A percentile compares a stretch with the other conserved stretches of the same genome.
Evolutionary conservation across 2,113 vertebrate genomes (phyloP).

Genomic region (Tragelaphus scriptus): DNA sequence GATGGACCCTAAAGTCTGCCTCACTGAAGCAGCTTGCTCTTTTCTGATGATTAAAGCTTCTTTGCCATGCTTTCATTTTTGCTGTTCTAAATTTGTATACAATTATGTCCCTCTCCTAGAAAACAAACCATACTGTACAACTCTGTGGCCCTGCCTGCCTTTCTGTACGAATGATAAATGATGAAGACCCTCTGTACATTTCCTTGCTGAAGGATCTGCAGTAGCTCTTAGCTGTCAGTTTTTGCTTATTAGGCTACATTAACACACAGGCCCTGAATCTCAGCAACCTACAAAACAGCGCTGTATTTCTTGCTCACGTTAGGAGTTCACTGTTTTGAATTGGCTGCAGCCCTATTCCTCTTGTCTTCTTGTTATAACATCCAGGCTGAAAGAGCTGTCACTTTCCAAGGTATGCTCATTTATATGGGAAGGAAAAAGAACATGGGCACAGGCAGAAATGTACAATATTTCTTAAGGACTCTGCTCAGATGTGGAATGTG

Average conservation of each 20-base stretch:
- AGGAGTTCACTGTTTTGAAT: neutral
- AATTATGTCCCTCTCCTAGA: neutral
- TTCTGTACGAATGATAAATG: neutral
- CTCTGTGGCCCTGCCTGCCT: neutral
- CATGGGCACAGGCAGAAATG: neutral
- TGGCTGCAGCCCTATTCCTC: neutral
- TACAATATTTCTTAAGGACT: neutral
- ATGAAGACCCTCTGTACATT: neutral
- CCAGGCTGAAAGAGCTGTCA: neutral
- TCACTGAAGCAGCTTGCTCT: neutral
- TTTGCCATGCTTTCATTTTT: neutral
- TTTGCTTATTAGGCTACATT: neutral
- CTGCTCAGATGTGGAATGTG: neutral
- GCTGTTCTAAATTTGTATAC: neutral
- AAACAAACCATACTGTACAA: neutral
- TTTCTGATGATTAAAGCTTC: neutral
- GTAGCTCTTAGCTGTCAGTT: neutral
- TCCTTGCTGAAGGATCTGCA: neutral
- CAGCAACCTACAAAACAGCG: neutral
- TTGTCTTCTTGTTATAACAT: neutral
- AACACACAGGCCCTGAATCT: neutral
- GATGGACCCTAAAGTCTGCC: neutral
- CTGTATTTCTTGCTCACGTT: neutral
- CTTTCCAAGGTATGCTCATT: neutral
- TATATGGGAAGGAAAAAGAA: neutral